phyloP scores from a whole-genome alignment of 2,888 invertebrate species.

The Brachyopa scutellaris region DNA sequence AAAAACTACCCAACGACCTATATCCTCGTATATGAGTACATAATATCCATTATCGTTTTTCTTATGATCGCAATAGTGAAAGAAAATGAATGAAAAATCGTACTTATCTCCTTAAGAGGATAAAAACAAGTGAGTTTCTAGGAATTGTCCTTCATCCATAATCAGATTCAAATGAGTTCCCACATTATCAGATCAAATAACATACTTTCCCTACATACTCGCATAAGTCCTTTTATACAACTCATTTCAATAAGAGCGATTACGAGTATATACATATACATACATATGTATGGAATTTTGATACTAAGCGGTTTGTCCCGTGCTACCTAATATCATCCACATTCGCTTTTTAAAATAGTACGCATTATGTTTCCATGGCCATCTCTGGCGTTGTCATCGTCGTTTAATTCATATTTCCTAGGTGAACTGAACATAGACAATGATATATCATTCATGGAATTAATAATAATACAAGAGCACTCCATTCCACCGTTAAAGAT shows the following conservation, averaged over 20 bases:
- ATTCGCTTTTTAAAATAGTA: constrained; percentile 27
- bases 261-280: no score
- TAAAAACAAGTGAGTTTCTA: constrained; percentile 2
- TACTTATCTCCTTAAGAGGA: neutral
- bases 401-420: neutral
- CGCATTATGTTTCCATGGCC: constrained; percentile 8
- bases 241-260: neutral
- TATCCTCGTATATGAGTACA: no score
- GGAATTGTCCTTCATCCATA: constrained; percentile 28
- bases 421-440: neutral
- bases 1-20: no score
- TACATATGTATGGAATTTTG: no score
- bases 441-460: neutral
- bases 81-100: neutral
- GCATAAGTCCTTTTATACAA: neutral
- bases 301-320: no score
- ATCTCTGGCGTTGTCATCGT: neutral
- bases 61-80: neutral
- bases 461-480: constrained; percentile 17
- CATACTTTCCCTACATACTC: no score
- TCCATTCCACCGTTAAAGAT: no score
- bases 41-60: no score
- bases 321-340: no score
- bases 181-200: neutral
- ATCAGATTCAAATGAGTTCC: constrained; percentile 50